phyloP scores from a whole-genome alignment of 30 jellyfish, hydroid and myxozoan species.

The Hydractinia symbiolongicarpus region DNA sequence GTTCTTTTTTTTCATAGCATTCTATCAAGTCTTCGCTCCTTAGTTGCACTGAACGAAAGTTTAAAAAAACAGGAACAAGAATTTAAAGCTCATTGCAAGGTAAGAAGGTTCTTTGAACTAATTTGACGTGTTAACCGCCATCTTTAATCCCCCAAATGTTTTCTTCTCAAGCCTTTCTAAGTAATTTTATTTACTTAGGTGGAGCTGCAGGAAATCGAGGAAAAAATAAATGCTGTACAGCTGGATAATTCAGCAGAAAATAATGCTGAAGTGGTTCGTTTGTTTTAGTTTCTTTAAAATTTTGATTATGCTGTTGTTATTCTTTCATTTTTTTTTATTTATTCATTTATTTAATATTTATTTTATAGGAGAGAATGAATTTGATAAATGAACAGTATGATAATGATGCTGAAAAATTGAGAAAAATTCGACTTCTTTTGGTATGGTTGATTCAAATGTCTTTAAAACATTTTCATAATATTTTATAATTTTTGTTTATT shows the following conservation, averaged over 20 bases:
- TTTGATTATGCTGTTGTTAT: background rate
- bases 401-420: constrained; percentile 68
- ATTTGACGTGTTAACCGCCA: too few relatives aligned
- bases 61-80: constrained; percentile 89
- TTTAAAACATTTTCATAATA: too few relatives aligned
- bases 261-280: constrained; percentile 48
- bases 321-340: background rate
- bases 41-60: constrained; percentile 88
- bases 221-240: constrained; percentile 44
- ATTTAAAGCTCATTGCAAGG: constrained; percentile 93
- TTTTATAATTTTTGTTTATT: too few relatives aligned
- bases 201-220: constrained; percentile 69
- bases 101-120: background rate
- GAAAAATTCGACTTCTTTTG: constrained; percentile 65
- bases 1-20: too few relatives aligned
- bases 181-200: constrained; percentile 21
- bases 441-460: constrained; percentile 14
- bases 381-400: constrained; percentile 62
- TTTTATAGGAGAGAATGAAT: constrained; percentile 54
- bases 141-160: too few relatives aligned
- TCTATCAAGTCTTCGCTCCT: constrained; percentile 32
- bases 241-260: constrained; percentile 32
- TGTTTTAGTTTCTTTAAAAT: background rate
- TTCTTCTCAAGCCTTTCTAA: background rate
- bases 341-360: too few relatives aligned